Evolutionary conservation across 1,140 invertebrate genomes (phyloP).

Genomic region (Pygmarrhopalites habei): DNA sequence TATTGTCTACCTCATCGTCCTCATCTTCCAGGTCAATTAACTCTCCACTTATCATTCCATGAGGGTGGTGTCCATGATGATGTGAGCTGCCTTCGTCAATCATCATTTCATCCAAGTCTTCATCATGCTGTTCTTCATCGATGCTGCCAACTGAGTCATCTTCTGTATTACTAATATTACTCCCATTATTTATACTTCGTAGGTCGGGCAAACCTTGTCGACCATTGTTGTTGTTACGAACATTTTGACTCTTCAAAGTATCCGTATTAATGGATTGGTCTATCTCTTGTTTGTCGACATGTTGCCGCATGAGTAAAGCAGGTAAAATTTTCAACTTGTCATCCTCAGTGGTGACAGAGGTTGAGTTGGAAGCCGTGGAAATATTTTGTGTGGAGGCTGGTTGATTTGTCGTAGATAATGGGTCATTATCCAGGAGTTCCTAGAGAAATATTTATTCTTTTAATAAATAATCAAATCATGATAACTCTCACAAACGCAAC

Average conservation of each 20-base stretch:
- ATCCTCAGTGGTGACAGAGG: too few relatives aligned
- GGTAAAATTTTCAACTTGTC: constrained; percentile 9
- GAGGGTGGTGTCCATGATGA: background rate
- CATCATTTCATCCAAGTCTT: background rate
- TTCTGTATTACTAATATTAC: background rate
- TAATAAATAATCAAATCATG: too few relatives aligned
- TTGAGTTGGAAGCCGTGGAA: too few relatives aligned
- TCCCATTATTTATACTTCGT: too few relatives aligned
- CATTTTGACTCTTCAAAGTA: background rate
- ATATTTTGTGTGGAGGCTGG: too few relatives aligned
- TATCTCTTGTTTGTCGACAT: too few relatives aligned
- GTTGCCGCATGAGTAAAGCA: too few relatives aligned
- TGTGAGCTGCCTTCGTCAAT: constrained; percentile 1
- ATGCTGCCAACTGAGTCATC: background rate
- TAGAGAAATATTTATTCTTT: too few relatives aligned
- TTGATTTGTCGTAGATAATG: too few relatives aligned
- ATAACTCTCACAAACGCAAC: background rate
- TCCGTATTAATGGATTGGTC: background rate
- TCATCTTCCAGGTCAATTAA: constrained; percentile 19
- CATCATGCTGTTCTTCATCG: background rate
- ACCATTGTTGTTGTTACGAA: constrained; percentile 14
- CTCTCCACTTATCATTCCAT: background rate
- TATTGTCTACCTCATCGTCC: constrained; percentile 9
- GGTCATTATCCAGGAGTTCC: too few relatives aligned
- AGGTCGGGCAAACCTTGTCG: too few relatives aligned